These are phyloP conservation scores for Leucopsar rothschildi DNA, from an alignment of 2,113 vertebrate species.

Conservation along the genomic window DNA sequence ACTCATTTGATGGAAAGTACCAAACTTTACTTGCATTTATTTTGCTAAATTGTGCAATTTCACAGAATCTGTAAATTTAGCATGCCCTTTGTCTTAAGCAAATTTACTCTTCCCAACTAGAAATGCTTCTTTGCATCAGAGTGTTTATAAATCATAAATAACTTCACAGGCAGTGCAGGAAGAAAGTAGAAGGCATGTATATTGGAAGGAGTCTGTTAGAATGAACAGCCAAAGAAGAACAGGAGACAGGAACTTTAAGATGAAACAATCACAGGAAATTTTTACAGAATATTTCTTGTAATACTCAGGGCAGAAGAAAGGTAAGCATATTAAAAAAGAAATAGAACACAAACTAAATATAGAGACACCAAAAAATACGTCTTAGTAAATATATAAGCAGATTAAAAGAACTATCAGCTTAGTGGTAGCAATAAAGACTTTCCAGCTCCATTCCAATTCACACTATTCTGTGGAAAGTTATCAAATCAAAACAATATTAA, in stretches of 20 bases:
- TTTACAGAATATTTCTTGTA: background rate
- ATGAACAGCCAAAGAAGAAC: background rate
- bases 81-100: background rate
- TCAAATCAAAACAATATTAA: background rate
- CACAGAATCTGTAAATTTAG: background rate
- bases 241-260: background rate
- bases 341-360: background rate
- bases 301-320: background rate
- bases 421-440: background rate
- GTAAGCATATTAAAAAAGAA: background rate
- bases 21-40: background rate
- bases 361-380: background rate
- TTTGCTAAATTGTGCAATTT: background rate
- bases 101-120: background rate
- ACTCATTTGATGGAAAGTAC: background rate
- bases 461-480: background rate
- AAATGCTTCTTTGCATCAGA: background rate
- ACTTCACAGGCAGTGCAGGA: background rate
- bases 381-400: background rate
- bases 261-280: background rate
- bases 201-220: background rate
- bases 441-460: background rate
- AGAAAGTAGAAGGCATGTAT: background rate
- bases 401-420: background rate
- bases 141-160: background rate